These are phyloP conservation scores for Ciconia maguari DNA, from an alignment of 2,113 vertebrate genomes.

Conservation along the genomic window DNA sequence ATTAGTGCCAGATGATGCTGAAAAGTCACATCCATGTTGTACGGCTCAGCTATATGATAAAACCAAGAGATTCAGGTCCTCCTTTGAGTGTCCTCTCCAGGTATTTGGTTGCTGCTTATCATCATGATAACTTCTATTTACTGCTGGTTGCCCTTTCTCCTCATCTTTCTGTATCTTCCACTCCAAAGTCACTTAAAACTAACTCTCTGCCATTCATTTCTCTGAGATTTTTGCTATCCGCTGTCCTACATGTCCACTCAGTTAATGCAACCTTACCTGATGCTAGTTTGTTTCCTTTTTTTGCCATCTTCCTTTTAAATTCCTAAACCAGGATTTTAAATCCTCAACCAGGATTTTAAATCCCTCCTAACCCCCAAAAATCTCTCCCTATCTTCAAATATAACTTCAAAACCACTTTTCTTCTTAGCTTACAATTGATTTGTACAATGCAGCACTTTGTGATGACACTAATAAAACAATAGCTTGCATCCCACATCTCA, in stretches of 20 bases:
- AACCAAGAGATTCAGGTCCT: not conserved
- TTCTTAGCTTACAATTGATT: conserved; percentile 28
- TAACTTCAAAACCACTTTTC: not conserved
- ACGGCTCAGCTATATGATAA: not conserved
- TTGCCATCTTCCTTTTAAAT: not conserved
- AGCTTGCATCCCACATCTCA: conserved; percentile 22
- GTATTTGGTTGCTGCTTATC: not conserved
- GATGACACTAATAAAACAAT: conserved; percentile 40
- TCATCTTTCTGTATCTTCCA: not conserved
- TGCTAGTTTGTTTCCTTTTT: not conserved
- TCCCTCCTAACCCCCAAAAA: not conserved
- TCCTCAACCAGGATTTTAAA: not conserved
- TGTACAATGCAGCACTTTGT: conserved; percentile 6
- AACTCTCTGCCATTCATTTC: not conserved
- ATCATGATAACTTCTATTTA: not conserved
- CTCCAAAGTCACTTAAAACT: not conserved
- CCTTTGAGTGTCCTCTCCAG: not conserved
- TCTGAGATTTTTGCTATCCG: not conserved
- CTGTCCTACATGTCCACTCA: not conserved
- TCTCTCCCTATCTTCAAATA: not conserved
- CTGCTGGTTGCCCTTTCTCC: not conserved
- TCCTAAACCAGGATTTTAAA: not conserved
- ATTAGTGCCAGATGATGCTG: not conserved
- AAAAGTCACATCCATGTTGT: not conserved
- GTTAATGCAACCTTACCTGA: not conserved